Conservation (phyloP, 2,888 invertebrate genomes). For the Amphimallon solstitiale region DNA sequence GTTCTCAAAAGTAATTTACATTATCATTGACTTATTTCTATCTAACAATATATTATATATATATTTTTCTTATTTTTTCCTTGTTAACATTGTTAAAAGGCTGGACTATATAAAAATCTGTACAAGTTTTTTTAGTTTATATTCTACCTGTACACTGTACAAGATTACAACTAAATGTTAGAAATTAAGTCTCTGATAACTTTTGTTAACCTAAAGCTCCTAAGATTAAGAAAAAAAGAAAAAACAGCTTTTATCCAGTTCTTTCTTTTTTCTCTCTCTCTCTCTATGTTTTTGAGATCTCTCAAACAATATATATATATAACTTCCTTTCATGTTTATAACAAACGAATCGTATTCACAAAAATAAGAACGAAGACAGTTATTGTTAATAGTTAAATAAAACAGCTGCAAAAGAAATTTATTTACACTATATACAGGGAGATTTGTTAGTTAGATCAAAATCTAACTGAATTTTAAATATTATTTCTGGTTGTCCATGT, state of each 20-base stretch:
- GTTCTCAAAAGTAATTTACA: slow-evolving; percentile 34
- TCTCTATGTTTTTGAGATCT: background rate
- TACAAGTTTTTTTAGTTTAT: slow-evolving; percentile 45
- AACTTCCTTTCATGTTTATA: background rate
- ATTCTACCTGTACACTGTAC: slow-evolving; percentile 45
- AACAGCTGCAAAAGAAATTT: slow-evolving; percentile 31
- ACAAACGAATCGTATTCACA: background rate
- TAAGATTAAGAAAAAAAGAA: background rate
- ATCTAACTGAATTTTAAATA: slow-evolving; percentile 40
- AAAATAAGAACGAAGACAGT: slow-evolving; percentile 5
- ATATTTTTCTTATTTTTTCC: slow-evolving; percentile 54
- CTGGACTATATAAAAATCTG: slow-evolving; percentile 55
- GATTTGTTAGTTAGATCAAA: slow-evolving; percentile 33
- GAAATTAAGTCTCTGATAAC: slow-evolving; percentile 23
- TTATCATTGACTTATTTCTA: slow-evolving; percentile 46
- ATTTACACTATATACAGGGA: slow-evolving; percentile 42
- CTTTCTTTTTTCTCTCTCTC: background rate
- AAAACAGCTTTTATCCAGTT: background rate
- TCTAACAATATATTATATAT: slow-evolving; percentile 54
- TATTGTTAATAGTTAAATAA: background rate
- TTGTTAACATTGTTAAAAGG: slow-evolving; percentile 57
- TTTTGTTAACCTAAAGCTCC: background rate
- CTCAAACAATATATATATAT: slow-evolving; percentile 3
- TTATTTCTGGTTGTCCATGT: slow-evolving; percentile 57
- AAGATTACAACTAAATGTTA: slow-evolving; percentile 35